Conservation (phyloP, 2,797 vertebrate species). For the Leucoraja ocellata region DNA sequence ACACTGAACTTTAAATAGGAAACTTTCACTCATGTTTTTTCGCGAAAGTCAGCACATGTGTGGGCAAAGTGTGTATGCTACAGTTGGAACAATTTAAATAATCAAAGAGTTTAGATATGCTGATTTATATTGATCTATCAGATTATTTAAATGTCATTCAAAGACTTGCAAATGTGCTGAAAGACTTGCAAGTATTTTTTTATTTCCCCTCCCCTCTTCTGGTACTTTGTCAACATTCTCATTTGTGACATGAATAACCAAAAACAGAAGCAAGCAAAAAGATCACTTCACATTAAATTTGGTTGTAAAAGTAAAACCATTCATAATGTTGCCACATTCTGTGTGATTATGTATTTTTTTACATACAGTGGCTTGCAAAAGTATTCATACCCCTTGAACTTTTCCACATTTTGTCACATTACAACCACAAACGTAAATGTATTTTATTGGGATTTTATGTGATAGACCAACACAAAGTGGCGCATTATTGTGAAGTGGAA, state of each 20-base stretch:
- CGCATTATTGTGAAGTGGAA: too few species aligned
- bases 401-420: too few species aligned
- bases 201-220: neutral
- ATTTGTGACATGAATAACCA: neutral
- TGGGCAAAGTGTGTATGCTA: neutral
- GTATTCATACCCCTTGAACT: too few species aligned
- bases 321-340: neutral
- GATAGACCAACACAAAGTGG: too few species aligned
- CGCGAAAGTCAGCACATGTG: neutral
- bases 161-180: neutral
- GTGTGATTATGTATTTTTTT: neutral
- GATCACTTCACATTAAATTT: neutral
- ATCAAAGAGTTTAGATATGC: neutral
- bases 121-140: neutral
- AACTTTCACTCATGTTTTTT: neutral
- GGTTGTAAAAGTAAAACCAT: neutral
- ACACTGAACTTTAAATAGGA: neutral
- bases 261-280: neutral
- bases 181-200: neutral
- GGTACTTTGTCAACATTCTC: neutral
- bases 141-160: neutral
- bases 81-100: neutral
- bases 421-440: too few species aligned
- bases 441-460: too few species aligned
- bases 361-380: too few species aligned